These are phyloP conservation scores for Chaetogeoica ovagalla DNA, from an alignment of 2,888 invertebrate species.

Conservation along the genomic window DNA sequence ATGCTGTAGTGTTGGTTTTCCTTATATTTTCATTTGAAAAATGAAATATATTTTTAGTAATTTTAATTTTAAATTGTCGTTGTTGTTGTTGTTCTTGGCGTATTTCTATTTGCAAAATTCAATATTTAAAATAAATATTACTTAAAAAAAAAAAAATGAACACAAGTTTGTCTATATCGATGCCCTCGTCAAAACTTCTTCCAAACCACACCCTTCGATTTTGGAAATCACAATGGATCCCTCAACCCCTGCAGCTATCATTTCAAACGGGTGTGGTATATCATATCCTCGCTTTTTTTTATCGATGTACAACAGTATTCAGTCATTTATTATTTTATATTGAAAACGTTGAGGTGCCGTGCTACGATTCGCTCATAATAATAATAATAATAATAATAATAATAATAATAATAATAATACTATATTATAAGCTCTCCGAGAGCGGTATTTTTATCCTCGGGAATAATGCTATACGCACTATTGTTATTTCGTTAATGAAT, in stretches of 20 bases:
- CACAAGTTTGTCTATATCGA: constrained; percentile 2
- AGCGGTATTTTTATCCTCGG: constrained; percentile 27
- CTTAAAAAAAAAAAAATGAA: background rate
- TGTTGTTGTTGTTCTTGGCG: too few relatives aligned
- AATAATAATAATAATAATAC: too few relatives aligned
- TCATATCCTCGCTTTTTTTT: constrained; percentile 14
- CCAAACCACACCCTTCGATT: constrained; percentile 44
- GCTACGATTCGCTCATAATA: constrained; percentile 2
- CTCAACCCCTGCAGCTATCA: constrained; percentile 40
- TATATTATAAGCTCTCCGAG: background rate
- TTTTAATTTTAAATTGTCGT: background rate
- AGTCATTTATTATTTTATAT: constrained; percentile 43
- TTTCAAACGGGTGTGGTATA: constrained; percentile 38
- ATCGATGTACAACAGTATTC: too few relatives aligned
- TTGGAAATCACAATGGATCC: constrained; percentile 43
- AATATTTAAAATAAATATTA: constrained; percentile 7
- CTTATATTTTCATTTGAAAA: too few relatives aligned
- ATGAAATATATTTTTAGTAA: too few relatives aligned
- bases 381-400: too few relatives aligned
- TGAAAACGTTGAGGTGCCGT: constrained; percentile 31
- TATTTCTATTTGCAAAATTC: constrained; percentile 12
- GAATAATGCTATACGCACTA: constrained; percentile 28
- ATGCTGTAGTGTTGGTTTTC: too few relatives aligned
- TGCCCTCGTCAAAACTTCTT: constrained; percentile 16
- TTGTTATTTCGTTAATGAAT: constrained; percentile 20